A percentile compares a stretch with the other conserved stretches of the same genome.
These are phyloP conservation scores for Andrena hattorfiana DNA, from an alignment of 2,888 invertebrate species.

Conservation along the genomic window DNA sequence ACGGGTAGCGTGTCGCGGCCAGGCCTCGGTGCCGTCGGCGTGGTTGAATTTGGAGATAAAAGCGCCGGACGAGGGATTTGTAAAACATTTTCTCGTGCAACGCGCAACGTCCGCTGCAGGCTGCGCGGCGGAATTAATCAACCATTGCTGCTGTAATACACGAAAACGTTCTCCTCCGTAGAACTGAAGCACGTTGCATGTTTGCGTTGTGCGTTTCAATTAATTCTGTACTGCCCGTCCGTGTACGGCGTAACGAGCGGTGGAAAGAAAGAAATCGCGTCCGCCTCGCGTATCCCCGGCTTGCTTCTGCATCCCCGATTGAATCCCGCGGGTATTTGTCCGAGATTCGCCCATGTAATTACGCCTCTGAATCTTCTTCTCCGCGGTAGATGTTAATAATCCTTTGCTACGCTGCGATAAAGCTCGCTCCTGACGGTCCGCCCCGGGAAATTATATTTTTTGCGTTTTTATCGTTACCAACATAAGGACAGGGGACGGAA, in stretches of 20 bases:
- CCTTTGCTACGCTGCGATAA: constrained; percentile 34
- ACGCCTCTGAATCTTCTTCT: constrained; percentile 31
- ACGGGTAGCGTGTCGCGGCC: constrained; percentile 4
- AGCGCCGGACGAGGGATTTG: constrained; percentile 27
- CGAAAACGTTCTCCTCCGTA: neutral
- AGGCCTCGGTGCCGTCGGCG: neutral
- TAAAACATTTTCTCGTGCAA: constrained; percentile 23
- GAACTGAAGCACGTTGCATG: constrained; percentile 18
- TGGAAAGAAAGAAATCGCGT: neutral
- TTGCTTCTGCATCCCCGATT: neutral
- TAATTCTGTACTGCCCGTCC: constrained; percentile 18
- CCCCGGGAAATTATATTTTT: constrained; percentile 41
- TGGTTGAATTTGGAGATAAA: constrained; percentile 34
- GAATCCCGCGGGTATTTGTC: neutral
- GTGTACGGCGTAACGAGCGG: neutral
- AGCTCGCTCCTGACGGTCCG: constrained; percentile 6
- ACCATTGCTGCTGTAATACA: constrained; percentile 12
- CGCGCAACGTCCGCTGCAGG: neutral
- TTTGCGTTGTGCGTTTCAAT: constrained; percentile 35
- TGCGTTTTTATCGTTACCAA: constrained; percentile 26
- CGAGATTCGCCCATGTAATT: constrained; percentile 34
- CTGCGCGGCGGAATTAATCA: constrained; percentile 35
- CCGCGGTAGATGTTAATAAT: constrained; percentile 22
- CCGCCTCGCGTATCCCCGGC: neutral
- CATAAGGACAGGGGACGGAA: constrained; percentile 10